Conservation (phyloP, 2,113 vertebrate genomes). For the Melanotaenia duboulayi region DNA sequence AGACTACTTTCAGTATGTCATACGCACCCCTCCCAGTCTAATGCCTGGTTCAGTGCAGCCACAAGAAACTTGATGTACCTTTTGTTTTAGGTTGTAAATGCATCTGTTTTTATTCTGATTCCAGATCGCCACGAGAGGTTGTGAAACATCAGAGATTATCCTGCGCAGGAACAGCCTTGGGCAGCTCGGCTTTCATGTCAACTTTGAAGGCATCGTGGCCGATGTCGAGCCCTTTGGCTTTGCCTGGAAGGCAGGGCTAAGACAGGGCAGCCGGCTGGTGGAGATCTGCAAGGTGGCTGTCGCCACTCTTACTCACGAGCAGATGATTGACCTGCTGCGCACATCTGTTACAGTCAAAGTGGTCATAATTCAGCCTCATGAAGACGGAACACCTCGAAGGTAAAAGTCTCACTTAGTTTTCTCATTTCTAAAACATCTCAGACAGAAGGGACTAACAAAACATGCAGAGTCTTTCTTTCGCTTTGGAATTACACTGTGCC, state of each 20-base stretch:
- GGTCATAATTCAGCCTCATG: slow-evolving; percentile 94
- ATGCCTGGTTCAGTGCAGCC: not conserved
- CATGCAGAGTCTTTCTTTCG: not conserved
- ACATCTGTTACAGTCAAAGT: slow-evolving; percentile 94
- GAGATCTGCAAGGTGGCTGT: slow-evolving; percentile 98
- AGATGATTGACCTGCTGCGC: slow-evolving; percentile 96
- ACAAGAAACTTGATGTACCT: not conserved
- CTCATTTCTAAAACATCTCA: not conserved
- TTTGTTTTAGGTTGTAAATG: slow-evolving; percentile 3
- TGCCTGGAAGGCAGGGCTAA: slow-evolving; percentile 95
- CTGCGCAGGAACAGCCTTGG: slow-evolving; percentile 92
- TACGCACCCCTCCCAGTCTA: too few species aligned
- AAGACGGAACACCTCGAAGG: slow-evolving; percentile 94
- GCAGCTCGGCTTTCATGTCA: slow-evolving; percentile 97
- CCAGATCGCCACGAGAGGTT: slow-evolving; percentile 93
- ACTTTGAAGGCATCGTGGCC: slow-evolving; percentile 97
- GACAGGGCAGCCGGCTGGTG: slow-evolving; percentile 95
- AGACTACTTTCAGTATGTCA: too few species aligned
- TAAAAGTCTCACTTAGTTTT: slow-evolving; percentile 58
- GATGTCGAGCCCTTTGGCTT: slow-evolving; percentile 97
- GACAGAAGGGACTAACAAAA: slow-evolving; percentile 3
- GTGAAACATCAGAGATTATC: slow-evolving; percentile 94
- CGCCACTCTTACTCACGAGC: slow-evolving; percentile 94
- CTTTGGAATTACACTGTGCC: not conserved
- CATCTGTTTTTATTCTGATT: slow-evolving; percentile 8